These are phyloP conservation scores for Natrix natrix DNA, from an alignment of 2,797 vertebrate genomes.

Conservation along the genomic window DNA sequence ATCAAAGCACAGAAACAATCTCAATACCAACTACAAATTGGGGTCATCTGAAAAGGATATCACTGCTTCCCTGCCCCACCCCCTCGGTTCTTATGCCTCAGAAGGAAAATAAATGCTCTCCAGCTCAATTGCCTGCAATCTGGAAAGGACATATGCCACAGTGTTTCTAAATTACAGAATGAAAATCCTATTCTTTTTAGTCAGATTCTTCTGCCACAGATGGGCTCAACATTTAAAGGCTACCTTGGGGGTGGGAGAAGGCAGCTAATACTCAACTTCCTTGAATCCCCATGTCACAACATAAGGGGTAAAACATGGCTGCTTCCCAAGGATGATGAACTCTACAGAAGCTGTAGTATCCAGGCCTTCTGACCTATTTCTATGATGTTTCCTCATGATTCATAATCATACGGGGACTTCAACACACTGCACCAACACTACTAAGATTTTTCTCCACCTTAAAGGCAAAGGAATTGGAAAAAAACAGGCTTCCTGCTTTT, in stretches of 20 bases:
- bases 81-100: background rate
- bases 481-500: background rate
- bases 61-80: background rate
- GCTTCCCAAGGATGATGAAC: background rate
- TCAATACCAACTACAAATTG: background rate
- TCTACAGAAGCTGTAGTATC: background rate
- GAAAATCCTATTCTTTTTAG: background rate
- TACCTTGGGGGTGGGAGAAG: background rate
- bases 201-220: background rate
- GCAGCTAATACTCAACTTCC: background rate
- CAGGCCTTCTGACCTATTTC: background rate
- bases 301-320: background rate
- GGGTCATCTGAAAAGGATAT: background rate
- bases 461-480: background rate
- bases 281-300: background rate
- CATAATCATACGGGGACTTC: background rate
- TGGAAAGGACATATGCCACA: background rate
- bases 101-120: background rate
- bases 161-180: background rate
- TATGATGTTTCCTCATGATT: background rate
- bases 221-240: background rate
- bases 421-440: background rate
- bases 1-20: background rate
- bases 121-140: background rate
- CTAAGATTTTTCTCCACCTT: background rate